Percentiles rank a stretch among this genome's conserved stretches.
These are phyloP conservation scores for Colaptes auratus DNA, from an alignment of 2,113 vertebrate species.

Conservation along the genomic window DNA sequence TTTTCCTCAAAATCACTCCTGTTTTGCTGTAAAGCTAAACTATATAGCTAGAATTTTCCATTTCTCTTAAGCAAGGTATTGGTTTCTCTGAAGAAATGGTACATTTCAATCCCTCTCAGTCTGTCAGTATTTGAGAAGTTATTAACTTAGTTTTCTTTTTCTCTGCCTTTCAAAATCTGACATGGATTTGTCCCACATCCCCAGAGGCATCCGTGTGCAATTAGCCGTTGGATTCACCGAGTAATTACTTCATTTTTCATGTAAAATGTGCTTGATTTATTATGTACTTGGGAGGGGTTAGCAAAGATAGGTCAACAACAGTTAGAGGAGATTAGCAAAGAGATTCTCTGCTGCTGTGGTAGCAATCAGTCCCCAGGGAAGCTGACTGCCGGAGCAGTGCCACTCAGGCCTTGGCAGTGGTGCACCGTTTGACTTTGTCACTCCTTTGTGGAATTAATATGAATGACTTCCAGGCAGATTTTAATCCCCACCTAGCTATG, in stretches of 20 bases:
- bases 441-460: slow-evolving; percentile 53
- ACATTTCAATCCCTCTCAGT: slow-evolving; percentile 60
- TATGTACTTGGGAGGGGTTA: slow-evolving; percentile 76
- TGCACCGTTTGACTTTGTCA: slow-evolving; percentile 52
- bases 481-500: slow-evolving; percentile 38
- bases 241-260: slow-evolving; percentile 93
- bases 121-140: slow-evolving; percentile 66
- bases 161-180: slow-evolving; percentile 79
- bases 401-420: slow-evolving; percentile 79
- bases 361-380: slow-evolving; percentile 48
- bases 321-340: slow-evolving; percentile 75
- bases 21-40: slow-evolving; percentile 24
- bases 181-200: slow-evolving; percentile 81
- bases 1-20: slow-evolving; percentile 56
- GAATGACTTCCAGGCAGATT: slow-evolving; percentile 36
- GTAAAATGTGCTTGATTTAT: slow-evolving; percentile 86
- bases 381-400: slow-evolving; percentile 60
- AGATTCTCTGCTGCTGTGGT: slow-evolving; percentile 47
- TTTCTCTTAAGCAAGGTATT: slow-evolving; percentile 50
- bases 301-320: slow-evolving; percentile 80
- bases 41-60: slow-evolving; percentile 56
- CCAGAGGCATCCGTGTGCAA: slow-evolving; percentile 85
- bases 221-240: slow-evolving; percentile 85
- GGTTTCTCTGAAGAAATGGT: slow-evolving; percentile 60
- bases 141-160: slow-evolving; percentile 76